Evolutionary conservation across 1,140 invertebrate genomes (phyloP), one percentile per base, ranked within the genome.

Genomic region (Philopotamus ludificatus): DNA sequence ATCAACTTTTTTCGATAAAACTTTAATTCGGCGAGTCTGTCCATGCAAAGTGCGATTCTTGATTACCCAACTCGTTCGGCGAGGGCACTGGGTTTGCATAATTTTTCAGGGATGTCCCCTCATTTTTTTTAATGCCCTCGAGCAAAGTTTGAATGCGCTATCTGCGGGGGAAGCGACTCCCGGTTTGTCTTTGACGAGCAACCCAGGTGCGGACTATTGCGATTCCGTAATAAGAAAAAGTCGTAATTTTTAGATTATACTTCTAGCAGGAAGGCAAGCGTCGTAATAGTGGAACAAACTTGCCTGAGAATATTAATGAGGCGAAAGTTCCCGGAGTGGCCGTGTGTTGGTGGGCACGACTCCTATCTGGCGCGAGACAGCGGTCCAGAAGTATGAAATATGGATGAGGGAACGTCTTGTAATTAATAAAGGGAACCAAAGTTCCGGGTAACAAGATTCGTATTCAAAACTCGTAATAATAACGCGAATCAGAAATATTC

Each of bases 201-300:
- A 41, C 39, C 39, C 64, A 66, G 64, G 64, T 66, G 64, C 28
- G 39, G 58, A 66, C 28, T 60, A 66, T 58, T 66, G 49, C 58
- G 54, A 57, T 42, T 57, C 42, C 42, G 57, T 58, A 65, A 65
- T 65, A 65, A 65, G 63, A 59, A 57, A 65, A 45, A 53, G 55
- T 65, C 63, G 63, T 65, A 65, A 65, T 65, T 65, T 59, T 34
- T 34, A 34, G 12, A 34, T 7, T 34, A 34, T 34, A 34, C 12
- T n/a, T n/a, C n/a, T n/a, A n/a, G n/a, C n/a, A n/a, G n/a, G n/a
- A n/a, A n/a, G n/a, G n/a, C n/a, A n/a, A n/a, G n/a, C n/a, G n/a
- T 7, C 28, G 28, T 34, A 34, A 34, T 34, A 34, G 28, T 34
- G 28, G 28, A 4, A 34, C 4, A 34, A 34, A 34, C 28, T 34